phyloP scores from a whole-genome alignment of 2,888 invertebrate species.

The Phalera bucephala region DNA sequence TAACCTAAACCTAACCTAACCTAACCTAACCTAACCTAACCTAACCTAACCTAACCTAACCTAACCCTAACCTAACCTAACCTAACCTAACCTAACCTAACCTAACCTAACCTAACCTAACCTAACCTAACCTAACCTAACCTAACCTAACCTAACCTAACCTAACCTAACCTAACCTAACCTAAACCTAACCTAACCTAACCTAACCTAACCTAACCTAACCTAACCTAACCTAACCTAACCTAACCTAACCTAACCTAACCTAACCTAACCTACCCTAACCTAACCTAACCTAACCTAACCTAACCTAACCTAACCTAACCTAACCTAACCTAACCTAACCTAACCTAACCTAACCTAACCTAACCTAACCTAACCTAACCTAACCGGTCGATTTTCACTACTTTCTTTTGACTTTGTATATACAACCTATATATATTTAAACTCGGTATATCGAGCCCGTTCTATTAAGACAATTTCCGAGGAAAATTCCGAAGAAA shows the following conservation, averaged over 20 bases:
- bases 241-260: slow-evolving; percentile 12
- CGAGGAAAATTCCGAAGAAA: too few relatives aligned
- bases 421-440: too few relatives aligned
- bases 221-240: slow-evolving; percentile 13
- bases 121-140: slow-evolving; percentile 8
- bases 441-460: too few relatives aligned
- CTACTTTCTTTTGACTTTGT: too few relatives aligned
- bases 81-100: slow-evolving; percentile 7
- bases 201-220: slow-evolving; percentile 10
- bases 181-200: too few relatives aligned
- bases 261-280: too few relatives aligned
- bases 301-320: slow-evolving; percentile 15
- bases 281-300: too few relatives aligned
- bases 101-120: too few relatives aligned
- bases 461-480: too few relatives aligned
- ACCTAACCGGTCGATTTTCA: too few relatives aligned
- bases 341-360: slow-evolving; percentile 12
- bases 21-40: slow-evolving; percentile 13
- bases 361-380: slow-evolving; percentile 14
- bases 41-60: slow-evolving; percentile 17
- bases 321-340: slow-evolving; percentile 13
- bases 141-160: slow-evolving; percentile 8
- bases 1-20: too few relatives aligned
- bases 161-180: slow-evolving; percentile 9
- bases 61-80: too few relatives aligned